Percentiles rank a stretch among this genome's conserved stretches.
phyloP scores from a whole-genome alignment of 2,113 vertebrate genomes.

The Menidia beryllina region DNA sequence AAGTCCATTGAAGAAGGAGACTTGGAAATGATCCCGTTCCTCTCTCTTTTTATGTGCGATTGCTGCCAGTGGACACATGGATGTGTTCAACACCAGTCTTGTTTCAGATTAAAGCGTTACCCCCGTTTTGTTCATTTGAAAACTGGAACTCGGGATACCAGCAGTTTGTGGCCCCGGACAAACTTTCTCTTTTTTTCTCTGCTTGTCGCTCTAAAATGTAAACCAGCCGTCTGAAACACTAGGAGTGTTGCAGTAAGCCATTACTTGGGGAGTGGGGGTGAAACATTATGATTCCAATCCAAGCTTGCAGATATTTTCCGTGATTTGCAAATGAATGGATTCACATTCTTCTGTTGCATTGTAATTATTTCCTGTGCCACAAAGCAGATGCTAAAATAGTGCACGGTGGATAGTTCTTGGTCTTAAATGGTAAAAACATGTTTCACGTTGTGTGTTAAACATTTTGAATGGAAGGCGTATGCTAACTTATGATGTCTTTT shows the following conservation, averaged over 20 bases:
- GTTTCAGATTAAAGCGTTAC: constrained; percentile 62
- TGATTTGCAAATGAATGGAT: constrained; percentile 64
- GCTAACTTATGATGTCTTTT: constrained; percentile 44
- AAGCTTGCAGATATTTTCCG: constrained; percentile 77
- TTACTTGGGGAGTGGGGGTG: constrained; percentile 46
- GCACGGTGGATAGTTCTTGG: constrained; percentile 39
- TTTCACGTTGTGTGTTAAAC: constrained; percentile 4
- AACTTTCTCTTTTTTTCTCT: not conserved
- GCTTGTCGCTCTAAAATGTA: constrained; percentile 65
- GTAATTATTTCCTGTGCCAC: constrained; percentile 69
- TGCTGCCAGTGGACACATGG: constrained; percentile 63
- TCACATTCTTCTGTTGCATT: constrained; percentile 67
- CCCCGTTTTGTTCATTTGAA: constrained; percentile 64
- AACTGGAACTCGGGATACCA: constrained; percentile 53
- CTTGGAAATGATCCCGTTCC: constrained; percentile 59
- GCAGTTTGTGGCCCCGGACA: constrained; percentile 37
- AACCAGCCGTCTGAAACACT: constrained; percentile 64
- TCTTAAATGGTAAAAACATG: constrained; percentile 22
- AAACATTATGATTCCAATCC: constrained; percentile 68
- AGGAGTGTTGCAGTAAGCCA: constrained; percentile 56
- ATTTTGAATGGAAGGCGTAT: constrained; percentile 32
- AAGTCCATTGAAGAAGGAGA: constrained; percentile 49
- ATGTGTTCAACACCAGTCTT: constrained; percentile 71
- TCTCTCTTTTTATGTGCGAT: constrained; percentile 23
- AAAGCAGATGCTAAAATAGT: constrained; percentile 60